phyloP scores from a whole-genome alignment of 2,797 vertebrate species.

The Rhabdophis nuchalis region DNA sequence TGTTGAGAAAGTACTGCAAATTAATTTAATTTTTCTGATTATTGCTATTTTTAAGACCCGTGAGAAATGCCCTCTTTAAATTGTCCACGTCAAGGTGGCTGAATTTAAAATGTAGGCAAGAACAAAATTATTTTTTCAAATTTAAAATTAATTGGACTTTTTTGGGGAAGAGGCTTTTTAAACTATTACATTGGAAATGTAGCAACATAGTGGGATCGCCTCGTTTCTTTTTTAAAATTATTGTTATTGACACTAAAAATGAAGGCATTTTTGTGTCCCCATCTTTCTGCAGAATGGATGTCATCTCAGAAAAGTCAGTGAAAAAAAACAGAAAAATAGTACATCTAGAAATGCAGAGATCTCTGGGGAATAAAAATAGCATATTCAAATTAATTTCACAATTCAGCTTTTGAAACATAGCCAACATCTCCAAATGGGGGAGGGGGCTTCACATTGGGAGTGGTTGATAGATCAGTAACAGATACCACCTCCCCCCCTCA shows the following conservation, averaged over 20 bases:
- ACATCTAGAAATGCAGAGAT: too few species aligned
- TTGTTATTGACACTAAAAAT: not conserved
- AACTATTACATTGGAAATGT: not conserved
- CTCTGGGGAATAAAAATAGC: too few species aligned
- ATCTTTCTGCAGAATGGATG: not conserved
- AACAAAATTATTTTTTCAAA: not conserved
- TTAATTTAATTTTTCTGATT: not conserved
- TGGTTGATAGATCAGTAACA: too few species aligned
- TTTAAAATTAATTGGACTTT: not conserved
- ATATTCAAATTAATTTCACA: not conserved
- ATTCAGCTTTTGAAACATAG: not conserved
- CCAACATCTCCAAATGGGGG: not conserved
- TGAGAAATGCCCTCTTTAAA: not conserved
- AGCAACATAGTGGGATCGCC: not conserved
- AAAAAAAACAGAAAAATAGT: not conserved
- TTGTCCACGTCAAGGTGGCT: not conserved
- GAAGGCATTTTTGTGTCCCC: not conserved
- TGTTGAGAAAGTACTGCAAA: not conserved
- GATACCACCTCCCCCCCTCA: too few species aligned
- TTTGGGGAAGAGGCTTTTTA: not conserved
- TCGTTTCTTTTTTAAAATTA: too few species aligned
- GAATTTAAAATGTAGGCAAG: not conserved
- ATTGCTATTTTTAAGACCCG: not conserved
- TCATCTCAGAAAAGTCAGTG: too few species aligned
- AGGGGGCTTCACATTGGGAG: too few species aligned